Base-by-base conservation (phyloP, 1,140 invertebrate genomes). In the Bicyclus anynana region DNA sequence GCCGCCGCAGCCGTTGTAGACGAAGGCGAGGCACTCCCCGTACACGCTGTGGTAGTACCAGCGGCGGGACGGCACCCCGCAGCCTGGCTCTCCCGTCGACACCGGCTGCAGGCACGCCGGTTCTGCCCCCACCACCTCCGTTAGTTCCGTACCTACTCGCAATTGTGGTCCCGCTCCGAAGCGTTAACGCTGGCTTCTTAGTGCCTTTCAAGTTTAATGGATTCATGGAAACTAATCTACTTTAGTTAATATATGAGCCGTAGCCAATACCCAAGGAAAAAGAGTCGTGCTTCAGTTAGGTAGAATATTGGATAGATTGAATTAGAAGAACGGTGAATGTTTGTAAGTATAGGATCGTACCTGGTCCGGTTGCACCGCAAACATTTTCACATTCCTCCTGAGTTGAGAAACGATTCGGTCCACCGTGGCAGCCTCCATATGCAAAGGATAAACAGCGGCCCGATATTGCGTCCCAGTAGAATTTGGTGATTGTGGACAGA, bases 341-440 rank as follows among this genome's bases (percentile, higher is more conserved):
- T 33, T 33, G 29, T 12, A 33, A 33, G 7, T 12, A 12, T 3
- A 10, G 7, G 7, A 7, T 3, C 12, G 17, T 44, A 44, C 82
- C 78, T 47, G 78, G 75, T 57, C 67, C 66, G 3, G 53, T 59
- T 5, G 16, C 18, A 14, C 66, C 69, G 55, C 84, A 87, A 46
- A 77, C 53, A 17, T 66, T 50, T 53, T 73, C 59, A 50, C 87
- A 89, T 55, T 84, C 81, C 0, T 83, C 69, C 5, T 62, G 47
- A 21, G 64, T 73, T 16, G 76, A 81, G 77, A 89, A 91, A 37
- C 92, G 90, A 75, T 98, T 97, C 20, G 92, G 92, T 73, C 96
- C 97, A 21, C 96, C 96, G 40, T 91, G 92, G 75, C 96, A 97
- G 6, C 96, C 96, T 5, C 94, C 93, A 77, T 96, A 97, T 9